Base-by-base conservation (phyloP, 2,888 invertebrate genomes). In the Eristalinus aeneus region DNA sequence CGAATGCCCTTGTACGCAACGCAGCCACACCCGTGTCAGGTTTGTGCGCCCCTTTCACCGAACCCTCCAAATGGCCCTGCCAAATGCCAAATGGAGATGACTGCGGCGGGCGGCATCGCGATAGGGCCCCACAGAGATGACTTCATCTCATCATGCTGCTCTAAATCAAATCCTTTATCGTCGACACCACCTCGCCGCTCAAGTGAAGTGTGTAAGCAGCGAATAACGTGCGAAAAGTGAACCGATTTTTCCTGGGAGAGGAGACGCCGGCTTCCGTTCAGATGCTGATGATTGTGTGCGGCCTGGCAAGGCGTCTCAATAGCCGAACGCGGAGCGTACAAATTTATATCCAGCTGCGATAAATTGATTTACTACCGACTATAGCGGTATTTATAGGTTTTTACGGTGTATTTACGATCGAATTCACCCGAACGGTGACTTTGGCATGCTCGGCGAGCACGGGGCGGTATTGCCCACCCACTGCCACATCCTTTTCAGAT, bases 341-440 rank as follows among this genome's bases (percentile, higher is more conserved):
- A 80, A 80, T 80, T 76, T 76, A 76, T 85, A 76, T 76, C 63
- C 75, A 85, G 75, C 80, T 80, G 72, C 39, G 84, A 85, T 80
- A 85, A 80, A 80, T 80, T 76, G 80, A 80, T 80, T 80, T 85
- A 68, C 27, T 32, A 60, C 65, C 71, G 64, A 71, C 71, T 84
- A 53, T 53, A 39, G 64, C 64, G 54, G 60, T 68, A 73, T 79
- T 79, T 79, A 73, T 73, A 58, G 68, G 67, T 72, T 61, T 76
- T 67, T 63, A 77, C 63, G 64, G 68, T 58, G 23, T 54, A 78
- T 78, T 78, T 74, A 69, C 54, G 67, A 74, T 36, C 53, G 65
- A 36, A 61, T 71, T 46, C 68, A 27, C 36, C 16, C 27, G 22
- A 34, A 27, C 60, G 8, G 22, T 58, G 68, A 23, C 36, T 27